Evolutionary conservation across 2,888 invertebrate species (phyloP), one percentile per base, ranked within the genome.

Genomic region (Acleris emargana): DNA sequence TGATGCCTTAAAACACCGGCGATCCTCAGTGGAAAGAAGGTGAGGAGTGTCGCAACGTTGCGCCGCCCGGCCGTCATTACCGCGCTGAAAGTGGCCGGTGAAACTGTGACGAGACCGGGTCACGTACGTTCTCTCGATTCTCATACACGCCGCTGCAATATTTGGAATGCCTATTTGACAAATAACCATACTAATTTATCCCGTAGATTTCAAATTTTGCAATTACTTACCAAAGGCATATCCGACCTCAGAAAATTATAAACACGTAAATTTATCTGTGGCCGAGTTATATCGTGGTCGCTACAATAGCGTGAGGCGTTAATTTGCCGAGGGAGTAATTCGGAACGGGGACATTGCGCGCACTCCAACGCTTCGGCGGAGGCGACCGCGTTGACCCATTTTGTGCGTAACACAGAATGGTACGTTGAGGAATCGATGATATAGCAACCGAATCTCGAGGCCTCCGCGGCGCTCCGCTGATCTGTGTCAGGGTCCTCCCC

Each of bases 401-500:
- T 91, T 81, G 86, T 86, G 82, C 86, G 85, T 86, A 81, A 83
- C 80, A 79, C 80, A 78, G 79, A 78, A 78, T 84, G 83, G 80
- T 85, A 84, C 81, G 83, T 80, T 76, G 81, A 85, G 83, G 88
- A 89, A 90, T 91, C 91, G 86, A 90, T 91, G 91, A 87, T 87
- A 84, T 83, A 86, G 82, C 84, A 86, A 79, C 86, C 88, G 84
- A 89, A 88, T 88, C 84, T 87, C 86, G 86, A 87, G 89, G 88
- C 83, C 88, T 86, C 82, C 80, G 77, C 82, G 72, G 77, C 80
- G 85, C 81, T 86, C 81, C 84, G 81, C 87, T 88, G 89, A 91
- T 91, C 90, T 90, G 87, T 91, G 92, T 92, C 92, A 91, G 88
- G 91, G 92, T 89, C 83, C 86, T 83, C 85, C 87, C 86, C 86